Evolutionary conservation across 2,888 invertebrate genomes (phyloP).

Genomic region (Creontiades dilutus): DNA sequence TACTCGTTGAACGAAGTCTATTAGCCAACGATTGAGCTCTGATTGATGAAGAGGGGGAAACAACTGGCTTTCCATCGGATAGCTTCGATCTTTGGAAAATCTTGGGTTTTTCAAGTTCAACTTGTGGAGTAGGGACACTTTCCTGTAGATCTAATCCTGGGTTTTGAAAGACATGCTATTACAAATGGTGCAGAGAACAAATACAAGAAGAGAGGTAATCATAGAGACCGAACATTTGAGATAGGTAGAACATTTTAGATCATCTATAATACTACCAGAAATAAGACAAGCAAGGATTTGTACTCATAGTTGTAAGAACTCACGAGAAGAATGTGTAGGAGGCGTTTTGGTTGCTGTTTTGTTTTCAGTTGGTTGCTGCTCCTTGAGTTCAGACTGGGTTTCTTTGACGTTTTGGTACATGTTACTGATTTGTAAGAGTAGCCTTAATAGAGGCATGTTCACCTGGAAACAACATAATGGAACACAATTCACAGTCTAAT

Average conservation of each 20-base stretch:
- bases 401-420: constrained; percentile 99
- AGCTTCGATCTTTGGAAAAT: constrained; percentile 74
- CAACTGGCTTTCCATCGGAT: constrained; percentile 78
- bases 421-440: constrained; percentile 96
- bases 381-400: constrained; percentile 93
- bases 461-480: constrained; percentile 80
- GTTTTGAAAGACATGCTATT: neutral
- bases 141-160: constrained; percentile 74
- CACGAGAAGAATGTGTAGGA: constrained; percentile 75
- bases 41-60: constrained; percentile 81
- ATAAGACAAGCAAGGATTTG: neutral
- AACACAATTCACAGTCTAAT: neutral
- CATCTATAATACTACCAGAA: neutral
- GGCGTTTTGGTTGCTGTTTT: constrained; percentile 75
- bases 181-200: neutral
- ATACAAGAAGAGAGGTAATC: neutral
- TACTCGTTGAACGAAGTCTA: constrained; percentile 90
- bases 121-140: constrained; percentile 71
- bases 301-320: neutral
- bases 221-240: neutral
- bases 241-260: no score
- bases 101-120: constrained; percentile 74
- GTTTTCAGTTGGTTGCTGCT: constrained; percentile 80
- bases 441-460: constrained; percentile 95
- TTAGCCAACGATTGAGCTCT: constrained; percentile 88